Conservation (phyloP, 2,113 vertebrate genomes). For the Tympanuchus pallidicinctus region DNA sequence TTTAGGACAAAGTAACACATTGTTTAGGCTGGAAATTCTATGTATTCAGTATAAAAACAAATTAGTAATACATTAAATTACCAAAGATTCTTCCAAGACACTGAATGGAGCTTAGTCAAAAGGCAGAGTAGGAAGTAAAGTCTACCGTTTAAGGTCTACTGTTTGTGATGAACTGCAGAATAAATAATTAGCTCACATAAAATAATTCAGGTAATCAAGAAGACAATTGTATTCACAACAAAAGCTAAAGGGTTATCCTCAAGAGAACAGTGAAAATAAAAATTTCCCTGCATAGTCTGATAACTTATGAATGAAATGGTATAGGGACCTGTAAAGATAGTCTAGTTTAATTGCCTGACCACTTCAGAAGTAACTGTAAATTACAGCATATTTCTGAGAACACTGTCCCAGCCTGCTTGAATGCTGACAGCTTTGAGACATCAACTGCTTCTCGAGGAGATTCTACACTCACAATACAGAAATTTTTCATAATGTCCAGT, state of each 20-base stretch:
- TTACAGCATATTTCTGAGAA: neutral
- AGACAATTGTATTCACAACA: neutral
- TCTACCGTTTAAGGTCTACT: neutral
- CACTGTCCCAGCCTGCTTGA: neutral
- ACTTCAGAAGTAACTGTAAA: neutral
- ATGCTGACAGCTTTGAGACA: neutral
- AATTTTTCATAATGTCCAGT: neutral
- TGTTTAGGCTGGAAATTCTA: neutral
- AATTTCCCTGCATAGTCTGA: neutral
- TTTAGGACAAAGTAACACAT: neutral
- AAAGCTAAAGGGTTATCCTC: neutral
- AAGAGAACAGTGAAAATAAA: neutral
- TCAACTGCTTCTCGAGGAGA: neutral
- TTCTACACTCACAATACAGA: neutral
- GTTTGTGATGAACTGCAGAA: neutral
- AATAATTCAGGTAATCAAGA: neutral
- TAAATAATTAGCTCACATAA: neutral
- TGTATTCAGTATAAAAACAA: neutral
- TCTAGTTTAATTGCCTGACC: neutral
- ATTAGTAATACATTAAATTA: neutral
- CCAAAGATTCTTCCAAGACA: neutral
- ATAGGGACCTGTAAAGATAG: neutral
- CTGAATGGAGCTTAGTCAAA: neutral
- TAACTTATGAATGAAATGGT: neutral
- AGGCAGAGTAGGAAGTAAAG: neutral